A percentile compares a stretch with the other conserved stretches of the same genome.
These are phyloP conservation scores for Peromyscus attwateri DNA, from an alignment of 2,797 vertebrate species.

Conservation along the genomic window DNA sequence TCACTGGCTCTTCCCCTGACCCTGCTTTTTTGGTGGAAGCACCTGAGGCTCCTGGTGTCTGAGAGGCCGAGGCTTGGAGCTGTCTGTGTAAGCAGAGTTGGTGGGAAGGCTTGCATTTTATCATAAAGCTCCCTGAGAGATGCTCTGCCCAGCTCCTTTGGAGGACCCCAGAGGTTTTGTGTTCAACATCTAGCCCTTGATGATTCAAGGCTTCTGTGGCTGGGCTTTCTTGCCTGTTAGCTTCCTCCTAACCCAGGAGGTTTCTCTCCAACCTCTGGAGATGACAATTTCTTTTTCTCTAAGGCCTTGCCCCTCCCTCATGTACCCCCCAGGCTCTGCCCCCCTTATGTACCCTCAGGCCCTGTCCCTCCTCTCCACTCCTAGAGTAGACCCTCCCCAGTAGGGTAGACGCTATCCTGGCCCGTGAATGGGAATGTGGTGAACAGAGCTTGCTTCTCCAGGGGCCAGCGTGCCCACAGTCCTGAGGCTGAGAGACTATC, in stretches of 20 bases:
- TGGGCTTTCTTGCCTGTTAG: background rate
- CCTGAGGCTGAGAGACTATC: background rate
- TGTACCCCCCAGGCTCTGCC: background rate
- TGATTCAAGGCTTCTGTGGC: background rate
- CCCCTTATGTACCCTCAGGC: too few relatives aligned
- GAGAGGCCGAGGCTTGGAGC: too few relatives aligned
- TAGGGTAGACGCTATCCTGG: too few relatives aligned
- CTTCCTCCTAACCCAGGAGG: background rate
- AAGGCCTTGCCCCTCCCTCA: background rate
- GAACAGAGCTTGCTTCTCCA: background rate
- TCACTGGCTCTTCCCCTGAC: background rate
- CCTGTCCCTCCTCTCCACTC: background rate
- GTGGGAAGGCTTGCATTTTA: too few relatives aligned
- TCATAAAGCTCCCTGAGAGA: too few relatives aligned
- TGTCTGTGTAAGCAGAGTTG: background rate
- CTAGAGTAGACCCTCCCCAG: too few relatives aligned
- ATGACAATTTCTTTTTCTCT: background rate
- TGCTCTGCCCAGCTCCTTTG: background rate
- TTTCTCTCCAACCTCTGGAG: background rate
- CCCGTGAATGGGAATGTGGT: too few relatives aligned
- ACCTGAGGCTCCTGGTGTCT: background rate
- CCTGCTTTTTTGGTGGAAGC: background rate
- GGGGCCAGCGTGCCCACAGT: background rate
- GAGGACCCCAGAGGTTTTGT: background rate
- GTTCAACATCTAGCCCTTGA: too few relatives aligned